Percentiles rank a stretch among this genome's conserved stretches.
These are phyloP conservation scores for Linnaemya vulpina DNA, from an alignment of 2,888 invertebrate species.

Conservation along the genomic window DNA sequence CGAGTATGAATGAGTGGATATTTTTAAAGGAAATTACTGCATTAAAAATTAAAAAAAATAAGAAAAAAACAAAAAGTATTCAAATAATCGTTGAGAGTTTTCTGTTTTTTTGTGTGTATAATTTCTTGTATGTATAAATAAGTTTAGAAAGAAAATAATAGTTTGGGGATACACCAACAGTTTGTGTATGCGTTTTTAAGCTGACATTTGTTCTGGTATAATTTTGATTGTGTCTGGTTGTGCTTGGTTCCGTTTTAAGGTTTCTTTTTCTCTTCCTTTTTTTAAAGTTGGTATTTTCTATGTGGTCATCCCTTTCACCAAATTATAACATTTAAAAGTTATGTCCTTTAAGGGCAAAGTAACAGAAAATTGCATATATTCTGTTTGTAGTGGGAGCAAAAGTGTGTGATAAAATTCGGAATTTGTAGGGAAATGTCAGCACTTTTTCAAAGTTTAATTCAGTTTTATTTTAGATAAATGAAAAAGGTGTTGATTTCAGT, in stretches of 20 bases:
- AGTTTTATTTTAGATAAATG: too few species aligned
- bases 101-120: too few species aligned
- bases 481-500: too few species aligned
- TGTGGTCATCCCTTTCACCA: conserved; percentile 29
- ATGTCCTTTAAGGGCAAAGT: background rate
- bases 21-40: conserved; percentile 20
- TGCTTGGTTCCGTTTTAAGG: conserved; percentile 14
- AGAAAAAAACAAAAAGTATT: conserved; percentile 26
- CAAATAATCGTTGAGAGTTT: conserved; percentile 37
- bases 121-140: conserved; percentile 1
- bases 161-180: background rate
- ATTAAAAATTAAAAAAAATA: too few species aligned
- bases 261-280: background rate
- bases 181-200: background rate
- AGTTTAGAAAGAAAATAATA: background rate
- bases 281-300: conserved; percentile 17
- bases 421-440: background rate
- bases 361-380: background rate
- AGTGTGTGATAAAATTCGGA: background rate
- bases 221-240: conserved; percentile 50
- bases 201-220: conserved; percentile 4
- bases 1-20: background rate
- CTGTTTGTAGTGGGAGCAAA: background rate
- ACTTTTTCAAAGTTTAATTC: background rate
- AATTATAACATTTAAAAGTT: background rate